phyloP scores from a whole-genome alignment of 2,888 invertebrate genomes.

The Lithophane socia region DNA sequence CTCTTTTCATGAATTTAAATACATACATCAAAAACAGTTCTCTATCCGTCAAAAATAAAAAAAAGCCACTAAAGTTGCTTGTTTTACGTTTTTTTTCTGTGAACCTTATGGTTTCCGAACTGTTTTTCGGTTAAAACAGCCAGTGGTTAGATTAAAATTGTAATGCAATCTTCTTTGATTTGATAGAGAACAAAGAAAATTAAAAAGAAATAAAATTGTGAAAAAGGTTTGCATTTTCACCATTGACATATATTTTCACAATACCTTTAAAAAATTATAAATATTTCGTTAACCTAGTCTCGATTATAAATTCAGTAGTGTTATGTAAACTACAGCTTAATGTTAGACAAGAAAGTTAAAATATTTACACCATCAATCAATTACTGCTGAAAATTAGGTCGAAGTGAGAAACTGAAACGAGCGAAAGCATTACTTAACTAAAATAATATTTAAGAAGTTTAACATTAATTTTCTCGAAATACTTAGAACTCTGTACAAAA shows the following conservation, averaged over 20 bases:
- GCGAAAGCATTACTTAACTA: slow-evolving; percentile 9
- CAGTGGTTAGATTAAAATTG: neutral
- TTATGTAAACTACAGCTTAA: slow-evolving; percentile 19
- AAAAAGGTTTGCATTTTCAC: neutral
- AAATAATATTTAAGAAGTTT: slow-evolving; percentile 23
- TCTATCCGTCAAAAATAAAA: neutral
- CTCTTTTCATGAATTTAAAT: slow-evolving; percentile 2
- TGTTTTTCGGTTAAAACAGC: neutral
- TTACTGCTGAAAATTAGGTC: slow-evolving; percentile 34
- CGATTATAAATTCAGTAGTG: neutral
- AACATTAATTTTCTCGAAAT: slow-evolving; percentile 5
- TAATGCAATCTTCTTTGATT: neutral
- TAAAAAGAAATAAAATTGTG: neutral
- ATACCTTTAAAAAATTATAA: no score
- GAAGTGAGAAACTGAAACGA: slow-evolving; percentile 11
- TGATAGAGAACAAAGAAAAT: neutral
- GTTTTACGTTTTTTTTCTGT: neutral
- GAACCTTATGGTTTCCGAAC: neutral
- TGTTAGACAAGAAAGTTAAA: slow-evolving; percentile 31
- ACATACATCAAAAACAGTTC: neutral
- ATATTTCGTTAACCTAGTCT: neutral
- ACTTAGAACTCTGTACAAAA: neutral
- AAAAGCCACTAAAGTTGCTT: slow-evolving; percentile 13
- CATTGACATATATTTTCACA: no score
- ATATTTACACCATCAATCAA: slow-evolving; percentile 39